phyloP scores from a whole-genome alignment of 2,113 vertebrate genomes.

The Plotosus lineatus region DNA sequence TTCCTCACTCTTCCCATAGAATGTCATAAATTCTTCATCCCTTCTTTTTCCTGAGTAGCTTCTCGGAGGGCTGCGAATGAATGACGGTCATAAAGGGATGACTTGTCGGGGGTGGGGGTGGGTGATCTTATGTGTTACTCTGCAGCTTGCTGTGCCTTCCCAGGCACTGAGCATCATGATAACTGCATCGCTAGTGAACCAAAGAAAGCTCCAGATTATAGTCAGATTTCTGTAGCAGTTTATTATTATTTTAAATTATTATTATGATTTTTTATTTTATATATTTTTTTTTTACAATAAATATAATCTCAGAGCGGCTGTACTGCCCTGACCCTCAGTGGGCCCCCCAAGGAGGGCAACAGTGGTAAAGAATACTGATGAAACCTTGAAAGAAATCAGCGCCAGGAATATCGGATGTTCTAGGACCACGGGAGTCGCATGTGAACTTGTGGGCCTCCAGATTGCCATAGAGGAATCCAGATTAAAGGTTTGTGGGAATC shows the following conservation, averaged over 20 bases:
- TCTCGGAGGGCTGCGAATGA: slow-evolving; percentile 44
- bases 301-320: neutral
- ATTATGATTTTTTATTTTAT: too few relatives aligned
- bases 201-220: neutral
- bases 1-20: slow-evolving; percentile 40
- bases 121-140: slow-evolving; percentile 35
- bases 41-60: slow-evolving; percentile 47
- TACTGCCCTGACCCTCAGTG: neutral
- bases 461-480: neutral
- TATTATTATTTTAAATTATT: neutral
- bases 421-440: neutral
- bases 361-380: neutral
- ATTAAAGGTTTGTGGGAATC: neutral
- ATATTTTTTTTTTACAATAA: neutral
- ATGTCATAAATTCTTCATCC: slow-evolving; percentile 58
- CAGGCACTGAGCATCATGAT: slow-evolving; percentile 29
- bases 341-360: neutral
- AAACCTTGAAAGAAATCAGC: neutral
- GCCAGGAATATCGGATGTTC: neutral
- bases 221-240: slow-evolving; percentile 5
- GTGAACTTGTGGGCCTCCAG: too few relatives aligned
- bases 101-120: slow-evolving; percentile 29
- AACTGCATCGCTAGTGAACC: slow-evolving; percentile 35
- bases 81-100: slow-evolving; percentile 52
- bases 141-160: slow-evolving; percentile 39